Evolutionary conservation across 2,797 vertebrate species (phyloP).

Genomic region (Eidolon dupreanum): DNA sequence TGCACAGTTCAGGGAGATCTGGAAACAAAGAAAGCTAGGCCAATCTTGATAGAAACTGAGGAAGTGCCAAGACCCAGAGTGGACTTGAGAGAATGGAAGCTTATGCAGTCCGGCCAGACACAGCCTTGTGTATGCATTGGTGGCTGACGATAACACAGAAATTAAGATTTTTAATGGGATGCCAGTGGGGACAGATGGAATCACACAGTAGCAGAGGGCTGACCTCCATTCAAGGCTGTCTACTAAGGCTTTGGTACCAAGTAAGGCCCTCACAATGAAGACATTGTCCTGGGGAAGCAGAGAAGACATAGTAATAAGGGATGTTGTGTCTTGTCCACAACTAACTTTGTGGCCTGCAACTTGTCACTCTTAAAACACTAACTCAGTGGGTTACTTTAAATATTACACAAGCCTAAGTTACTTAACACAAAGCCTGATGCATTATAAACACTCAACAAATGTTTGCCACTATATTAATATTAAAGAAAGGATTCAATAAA

Average conservation of each 20-base stretch:
- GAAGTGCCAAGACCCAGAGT: not conserved
- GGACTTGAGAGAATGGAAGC: not conserved
- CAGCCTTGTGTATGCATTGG: not conserved
- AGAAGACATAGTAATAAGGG: not conserved
- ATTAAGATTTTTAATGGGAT: not conserved
- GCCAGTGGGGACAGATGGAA: not conserved
- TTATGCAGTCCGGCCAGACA: not conserved
- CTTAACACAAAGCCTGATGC: not conserved
- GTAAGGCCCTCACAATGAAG: not conserved
- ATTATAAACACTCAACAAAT: not conserved
- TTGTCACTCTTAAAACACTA: not conserved
- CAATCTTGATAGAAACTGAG: not conserved
- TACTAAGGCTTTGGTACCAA: not conserved
- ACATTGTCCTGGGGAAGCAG: not conserved
- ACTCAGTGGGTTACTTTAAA: not conserved
- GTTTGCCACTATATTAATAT: not conserved
- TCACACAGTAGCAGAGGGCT: not conserved
- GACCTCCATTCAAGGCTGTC: not conserved
- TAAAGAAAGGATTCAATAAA: not conserved
- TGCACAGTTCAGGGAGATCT: not conserved
- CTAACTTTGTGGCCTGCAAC: not conserved
- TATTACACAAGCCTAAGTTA: not conserved
- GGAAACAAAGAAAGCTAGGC: not conserved
- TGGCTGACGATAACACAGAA: not conserved
- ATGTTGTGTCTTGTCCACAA: not conserved